A percentile compares a stretch with the other conserved stretches of the same genome.
Evolutionary conservation across 2,113 vertebrate species (phyloP).

Genomic region (Stomatorhinus ivindoensis): DNA sequence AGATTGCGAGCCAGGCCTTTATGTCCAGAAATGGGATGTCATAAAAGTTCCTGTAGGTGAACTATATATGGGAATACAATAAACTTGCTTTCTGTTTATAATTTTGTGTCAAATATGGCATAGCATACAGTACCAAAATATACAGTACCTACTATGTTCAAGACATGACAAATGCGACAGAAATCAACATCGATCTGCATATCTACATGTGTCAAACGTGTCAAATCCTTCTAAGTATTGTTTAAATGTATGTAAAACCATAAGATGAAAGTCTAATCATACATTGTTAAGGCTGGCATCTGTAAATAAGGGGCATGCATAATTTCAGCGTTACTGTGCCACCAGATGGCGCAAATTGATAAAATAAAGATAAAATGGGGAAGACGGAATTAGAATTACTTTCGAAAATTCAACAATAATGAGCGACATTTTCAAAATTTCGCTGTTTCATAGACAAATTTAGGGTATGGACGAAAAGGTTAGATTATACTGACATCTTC

Average conservation of each 20-base stretch:
- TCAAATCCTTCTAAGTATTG: not conserved
- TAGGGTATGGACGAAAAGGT: not conserved
- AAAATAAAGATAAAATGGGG: not conserved
- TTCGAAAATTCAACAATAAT: not conserved
- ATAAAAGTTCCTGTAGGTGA: not conserved
- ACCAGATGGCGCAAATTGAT: constrained; percentile 9
- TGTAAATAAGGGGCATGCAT: not conserved
- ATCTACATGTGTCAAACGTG: not conserved
- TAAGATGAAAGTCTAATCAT: not conserved
- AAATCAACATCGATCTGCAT: not conserved
- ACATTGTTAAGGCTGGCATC: not conserved
- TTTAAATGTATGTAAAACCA: not conserved
- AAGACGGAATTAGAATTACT: not conserved
- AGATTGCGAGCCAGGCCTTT: not conserved
- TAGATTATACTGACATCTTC: not conserved
- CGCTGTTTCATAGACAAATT: not conserved
- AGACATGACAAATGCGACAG: not conserved
- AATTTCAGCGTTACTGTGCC: not conserved
- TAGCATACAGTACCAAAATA: not conserved
- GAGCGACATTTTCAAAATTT: not conserved
- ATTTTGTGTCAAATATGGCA: not conserved
- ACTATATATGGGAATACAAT: not conserved
- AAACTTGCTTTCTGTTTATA: not conserved
- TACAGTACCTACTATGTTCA: not conserved
- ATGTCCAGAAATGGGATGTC: not conserved